Evolutionary conservation across 2,797 vertebrate species (phyloP), one percentile per base, ranked within the genome.

Genomic region (Amphiprion clarkii): DNA sequence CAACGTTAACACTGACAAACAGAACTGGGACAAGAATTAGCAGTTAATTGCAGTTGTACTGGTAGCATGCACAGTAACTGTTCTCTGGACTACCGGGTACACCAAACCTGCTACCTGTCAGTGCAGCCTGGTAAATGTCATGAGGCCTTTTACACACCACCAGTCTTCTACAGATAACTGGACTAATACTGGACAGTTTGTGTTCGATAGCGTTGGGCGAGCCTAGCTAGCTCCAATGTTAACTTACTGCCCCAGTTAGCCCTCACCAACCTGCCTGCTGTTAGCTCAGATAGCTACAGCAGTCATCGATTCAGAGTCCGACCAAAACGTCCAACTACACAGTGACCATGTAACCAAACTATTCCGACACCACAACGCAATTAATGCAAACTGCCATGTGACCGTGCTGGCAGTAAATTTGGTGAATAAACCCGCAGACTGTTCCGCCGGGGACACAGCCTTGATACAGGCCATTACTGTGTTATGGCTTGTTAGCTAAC

Each of bases 391-490:
- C 42, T 64, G 67, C 19, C 23, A 2, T 42, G 36, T 11, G 2
- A 23, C 61, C 12, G 40, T 53, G 27, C 51, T 51, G 0, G 13
- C 21, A 33, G n/a, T 29, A 39, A 39, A 49, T 55, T 16, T 40
- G 3, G 23, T 6, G 49, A 58, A 70, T 59, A 59, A 42, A 80
- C 3, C 40, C 27, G 74, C 51, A 49, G 67, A 63, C 64, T 76
- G 78, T 46, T 62, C 73, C 51, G 76, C 71, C 42, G 40, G 56
- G 59, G 46, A 62, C 52, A 66, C 29, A 88, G 79, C 79, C 75
- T 52, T 23, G 48, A 79, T 70, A 65, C 66, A 87, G 93, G 92
- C 93, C 93, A 88, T 76, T 79, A 58, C 80, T 87, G 70, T 78
- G 52, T 66, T 64, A 62, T 29, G 59, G 84, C 90, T 75, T 63